A percentile compares a stretch with the other conserved stretches of the same genome.
Evolutionary conservation across 2,888 invertebrate species (phyloP).

Genomic region (Cryptocephalus primarius): DNA sequence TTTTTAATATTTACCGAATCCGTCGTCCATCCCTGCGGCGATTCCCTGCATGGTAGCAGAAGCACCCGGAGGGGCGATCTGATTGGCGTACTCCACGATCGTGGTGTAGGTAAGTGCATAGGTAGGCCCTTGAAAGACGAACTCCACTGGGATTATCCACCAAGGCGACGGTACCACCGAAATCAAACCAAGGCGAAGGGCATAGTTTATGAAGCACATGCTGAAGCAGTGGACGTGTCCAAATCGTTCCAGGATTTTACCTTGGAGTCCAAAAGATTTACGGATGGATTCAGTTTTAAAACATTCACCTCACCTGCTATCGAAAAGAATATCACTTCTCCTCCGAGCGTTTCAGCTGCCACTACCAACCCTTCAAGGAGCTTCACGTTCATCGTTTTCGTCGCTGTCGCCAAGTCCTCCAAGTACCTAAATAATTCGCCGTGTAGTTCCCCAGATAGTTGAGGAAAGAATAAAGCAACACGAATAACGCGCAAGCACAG

Average conservation of each 20-base stretch:
- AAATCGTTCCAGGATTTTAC: conserved; percentile 65
- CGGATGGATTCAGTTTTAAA: background rate
- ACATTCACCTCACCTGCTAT: conserved; percentile 44
- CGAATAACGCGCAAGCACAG: too few species aligned
- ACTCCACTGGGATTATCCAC: conserved; percentile 71
- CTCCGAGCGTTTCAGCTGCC: conserved; percentile 67
- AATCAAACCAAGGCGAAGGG: conserved; percentile 61
- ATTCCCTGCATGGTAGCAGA: conserved; percentile 79
- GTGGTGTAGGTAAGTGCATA: conserved; percentile 79
- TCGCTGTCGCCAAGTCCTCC: conserved; percentile 59
- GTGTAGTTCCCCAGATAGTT: background rate
- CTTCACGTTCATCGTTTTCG: conserved; percentile 56
- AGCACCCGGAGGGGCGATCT: conserved; percentile 47
- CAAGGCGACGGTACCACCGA: conserved; percentile 70
- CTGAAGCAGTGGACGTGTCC: conserved; percentile 71
- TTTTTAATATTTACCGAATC: conserved; percentile 47
- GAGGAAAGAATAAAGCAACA: too few species aligned
- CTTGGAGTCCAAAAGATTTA: conserved; percentile 31
- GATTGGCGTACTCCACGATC: conserved; percentile 56
- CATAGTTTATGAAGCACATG: conserved; percentile 66
- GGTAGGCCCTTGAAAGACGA: conserved; percentile 73
- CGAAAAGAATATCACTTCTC: conserved; percentile 68
- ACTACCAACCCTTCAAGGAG: conserved; percentile 69
- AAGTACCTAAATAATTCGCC: conserved; percentile 47
- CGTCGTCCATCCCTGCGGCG: conserved; percentile 82